A percentile compares a stretch with the other conserved stretches of the same genome.
Evolutionary conservation across 2,113 vertebrate genomes (phyloP).

Genomic region (Chitala chitala): DNA sequence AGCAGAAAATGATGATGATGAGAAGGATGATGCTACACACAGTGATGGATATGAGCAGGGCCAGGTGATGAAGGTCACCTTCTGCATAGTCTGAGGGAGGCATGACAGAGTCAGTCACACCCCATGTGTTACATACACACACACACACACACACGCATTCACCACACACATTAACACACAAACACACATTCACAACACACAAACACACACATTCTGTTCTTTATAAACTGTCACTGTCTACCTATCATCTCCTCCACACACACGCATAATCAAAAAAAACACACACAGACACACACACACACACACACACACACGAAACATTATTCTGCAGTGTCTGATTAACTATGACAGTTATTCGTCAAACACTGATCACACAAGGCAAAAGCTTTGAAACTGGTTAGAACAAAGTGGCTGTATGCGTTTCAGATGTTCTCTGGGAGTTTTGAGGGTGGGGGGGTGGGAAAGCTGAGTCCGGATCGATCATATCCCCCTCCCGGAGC

Average conservation of each 20-base stretch:
- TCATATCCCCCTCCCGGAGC: conserved; percentile 50
- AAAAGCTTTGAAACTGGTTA: not conserved
- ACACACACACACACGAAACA: too few relatives aligned
- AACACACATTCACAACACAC: not conserved
- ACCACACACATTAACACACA: not conserved
- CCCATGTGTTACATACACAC: not conserved
- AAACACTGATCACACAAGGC: too few relatives aligned
- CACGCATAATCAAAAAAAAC: too few relatives aligned
- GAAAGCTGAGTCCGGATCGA: conserved; percentile 50
- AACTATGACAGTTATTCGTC: too few relatives aligned
- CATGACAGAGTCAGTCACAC: not conserved
- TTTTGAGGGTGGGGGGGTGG: conserved; percentile 19
- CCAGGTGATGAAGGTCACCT: conserved; percentile 79
- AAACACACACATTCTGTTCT: not conserved
- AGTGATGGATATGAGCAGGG: conserved; percentile 80
- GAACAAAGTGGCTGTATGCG: too few relatives aligned
- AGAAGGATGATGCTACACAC: conserved; percentile 82
- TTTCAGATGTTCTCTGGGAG: too few relatives aligned
- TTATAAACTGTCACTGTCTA: not conserved
- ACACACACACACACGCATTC: not conserved
- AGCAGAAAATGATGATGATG: conserved; percentile 82
- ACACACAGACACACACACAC: too few relatives aligned
- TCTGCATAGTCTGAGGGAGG: conserved; percentile 72
- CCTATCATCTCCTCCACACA: too few relatives aligned
- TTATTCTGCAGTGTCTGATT: too few relatives aligned